Conservation (phyloP, 2,797 vertebrate genomes). For the Ctenopoma multispine region DNA sequence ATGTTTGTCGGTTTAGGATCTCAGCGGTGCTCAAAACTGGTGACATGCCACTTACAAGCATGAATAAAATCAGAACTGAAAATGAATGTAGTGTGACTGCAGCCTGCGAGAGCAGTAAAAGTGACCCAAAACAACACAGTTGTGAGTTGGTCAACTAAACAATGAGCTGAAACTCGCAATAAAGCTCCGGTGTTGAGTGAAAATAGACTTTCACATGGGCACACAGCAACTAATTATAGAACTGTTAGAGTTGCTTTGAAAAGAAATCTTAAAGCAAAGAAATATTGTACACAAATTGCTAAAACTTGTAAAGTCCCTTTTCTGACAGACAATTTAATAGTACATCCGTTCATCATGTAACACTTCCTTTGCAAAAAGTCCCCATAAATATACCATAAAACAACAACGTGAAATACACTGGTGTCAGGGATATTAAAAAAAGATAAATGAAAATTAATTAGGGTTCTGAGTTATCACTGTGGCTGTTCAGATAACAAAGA, state of each 20-base stretch:
- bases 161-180: too few species aligned
- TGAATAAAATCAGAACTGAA: too few species aligned
- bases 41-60: too few species aligned
- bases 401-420: constrained; percentile 15
- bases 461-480: constrained; percentile 58
- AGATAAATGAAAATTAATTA: constrained; percentile 73
- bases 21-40: too few species aligned
- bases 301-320: background rate
- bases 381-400: constrained; percentile 25
- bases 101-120: background rate
- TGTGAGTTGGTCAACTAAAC: too few species aligned
- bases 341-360: constrained; percentile 1
- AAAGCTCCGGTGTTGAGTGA: too few species aligned
- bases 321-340: background rate
- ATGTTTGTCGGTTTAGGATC: too few species aligned
- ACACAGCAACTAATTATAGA: too few species aligned
- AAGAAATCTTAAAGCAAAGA: background rate
- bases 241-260: background rate
- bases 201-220: background rate
- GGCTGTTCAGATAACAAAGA: constrained; percentile 68
- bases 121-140: background rate
- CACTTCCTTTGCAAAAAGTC: background rate
- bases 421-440: constrained; percentile 41
- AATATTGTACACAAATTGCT: background rate
- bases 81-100: too few species aligned